Base-by-base conservation (phyloP, 2,888 invertebrate genomes). In the Drosophila anceps region DNA sequence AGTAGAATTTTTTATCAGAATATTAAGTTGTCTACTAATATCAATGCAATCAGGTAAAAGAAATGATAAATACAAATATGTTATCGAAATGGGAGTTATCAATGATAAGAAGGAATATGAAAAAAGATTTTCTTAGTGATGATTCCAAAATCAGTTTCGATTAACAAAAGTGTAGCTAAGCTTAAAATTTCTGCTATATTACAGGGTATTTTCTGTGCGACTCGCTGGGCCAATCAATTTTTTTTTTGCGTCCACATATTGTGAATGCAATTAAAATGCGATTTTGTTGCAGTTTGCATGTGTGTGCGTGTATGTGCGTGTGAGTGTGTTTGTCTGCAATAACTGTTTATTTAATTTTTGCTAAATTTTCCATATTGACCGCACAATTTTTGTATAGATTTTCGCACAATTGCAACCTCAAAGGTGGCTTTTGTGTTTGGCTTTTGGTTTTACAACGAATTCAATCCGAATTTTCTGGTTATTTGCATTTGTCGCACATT, bases 371-470 rank as follows among this genome's bases (percentile, higher is more conserved):
- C 79, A 79, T 82, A 79, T 80, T 82, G 72, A 60, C 69, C 76
- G 74, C 74, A 79, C 54, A 53, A 66, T 71, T 78, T 79, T 76
- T 75, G 75, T 75, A 67, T 71, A 59, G 58, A 61, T 79, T 74
- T 79, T 75, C 63, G 58, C 59, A 54, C 68, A 74, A 70, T 74
- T 58, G 51, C 60, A 83, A 82, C 84, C 87, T 87, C 88, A 87
- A 84, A 87, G 88, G 82, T 88, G 83, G 88, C 82, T 84, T 85
- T 88, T 79, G 70, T 82, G 86, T 85, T 86, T 86, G 84, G 86
- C 75, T 82, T 80, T 83, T 77, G 83, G 83, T 73, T 88, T 74
- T 70, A 71, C 87, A 84, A 73, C 66, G 69, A 68, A 66, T 76
- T 82, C 72, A 20, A 69, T 61, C 80, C 67, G 54, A 67, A 82